Evolutionary conservation across 2,888 invertebrate species (phyloP).

Genomic region (Eustalomyia histrio): DNA sequence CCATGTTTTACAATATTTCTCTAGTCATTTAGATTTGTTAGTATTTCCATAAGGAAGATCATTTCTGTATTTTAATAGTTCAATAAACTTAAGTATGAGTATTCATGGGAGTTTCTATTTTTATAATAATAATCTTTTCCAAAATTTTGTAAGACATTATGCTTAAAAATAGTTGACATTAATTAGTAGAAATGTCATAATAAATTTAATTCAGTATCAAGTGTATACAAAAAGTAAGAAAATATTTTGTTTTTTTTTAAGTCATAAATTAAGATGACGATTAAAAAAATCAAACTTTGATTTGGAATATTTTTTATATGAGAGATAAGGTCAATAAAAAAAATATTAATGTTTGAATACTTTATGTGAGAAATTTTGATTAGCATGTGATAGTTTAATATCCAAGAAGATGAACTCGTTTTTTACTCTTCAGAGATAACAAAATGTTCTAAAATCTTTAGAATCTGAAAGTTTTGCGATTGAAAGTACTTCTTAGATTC

Average conservation of each 20-base stretch:
- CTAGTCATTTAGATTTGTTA: not conserved
- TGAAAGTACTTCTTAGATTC: too few relatives aligned
- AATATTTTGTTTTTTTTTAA: not conserved
- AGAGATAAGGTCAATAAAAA: too few relatives aligned
- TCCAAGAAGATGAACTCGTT: too few relatives aligned
- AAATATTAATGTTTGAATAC: too few relatives aligned
- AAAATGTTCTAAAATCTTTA: too few relatives aligned
- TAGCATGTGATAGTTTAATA: too few relatives aligned
- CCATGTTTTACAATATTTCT: not conserved
- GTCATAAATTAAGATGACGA: not conserved
- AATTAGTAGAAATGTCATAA: conserved; percentile 27
- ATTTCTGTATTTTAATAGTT: conserved; percentile 49
- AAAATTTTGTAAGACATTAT: not conserved
- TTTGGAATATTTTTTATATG: not conserved
- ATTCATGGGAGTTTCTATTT: conserved; percentile 35
- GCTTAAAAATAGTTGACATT: conserved; percentile 39
- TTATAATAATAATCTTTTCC: not conserved
- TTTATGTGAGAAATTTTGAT: too few relatives aligned
- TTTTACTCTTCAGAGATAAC: too few relatives aligned
- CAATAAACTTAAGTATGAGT: conserved; percentile 55
- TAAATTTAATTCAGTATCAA: conserved; percentile 1
- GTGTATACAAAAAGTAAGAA: not conserved
- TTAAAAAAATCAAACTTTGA: not conserved
- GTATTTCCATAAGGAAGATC: conserved; percentile 16
- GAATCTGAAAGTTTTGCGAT: too few relatives aligned